Evolutionary conservation across 2,113 vertebrate species (phyloP), one percentile per base, ranked within the genome.

Genomic region (Xenopus borealis): DNA sequence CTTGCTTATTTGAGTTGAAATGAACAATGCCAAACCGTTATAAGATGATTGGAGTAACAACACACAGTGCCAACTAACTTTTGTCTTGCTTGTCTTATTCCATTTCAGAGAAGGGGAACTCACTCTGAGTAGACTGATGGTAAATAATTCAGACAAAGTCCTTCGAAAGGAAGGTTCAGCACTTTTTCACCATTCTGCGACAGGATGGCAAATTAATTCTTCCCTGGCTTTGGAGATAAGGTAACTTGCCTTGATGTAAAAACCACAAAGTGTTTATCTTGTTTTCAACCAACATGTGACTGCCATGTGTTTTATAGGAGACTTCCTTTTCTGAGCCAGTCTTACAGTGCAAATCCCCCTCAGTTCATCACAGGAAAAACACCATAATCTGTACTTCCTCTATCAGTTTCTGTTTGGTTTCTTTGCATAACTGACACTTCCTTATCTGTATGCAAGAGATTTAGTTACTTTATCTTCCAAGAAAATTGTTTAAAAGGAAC

Each of bases 201-300:
- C 86, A 83, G 87, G 88, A 27, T 95, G 94, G 94, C 93, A 88
- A 86, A 88, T 93, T 78, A 95, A 95, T 89, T 89, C 91, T 66
- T 92, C 94, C 52, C 86, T 95, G 74, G 93, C 92, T 44, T 64
- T 92, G 73, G 91, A 93, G 83, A 95, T 95, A 88, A 92, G 94
- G 94, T 95, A 72, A 78, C 77, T 66, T 19, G 58, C 27, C 59
- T 16, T 18, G 20, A 61, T 12, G 58, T 61, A 10, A 20, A 20
- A 11, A 10, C 27, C 19, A 18, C 19, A 61, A 23, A 23, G 7
- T 23, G 3, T 0, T 20, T 61, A 19, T n/a, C 9, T 23, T 61
- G 19, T 20, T 23, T 61, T 61, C 11, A 55, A n/a, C 8, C 18
- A 23, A 23, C 10, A 61, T 18, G 47, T 61, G 58, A 61, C 20